phyloP scores from a whole-genome alignment of 1,140 invertebrate genomes.

The Chionoecetes opilio region DNA sequence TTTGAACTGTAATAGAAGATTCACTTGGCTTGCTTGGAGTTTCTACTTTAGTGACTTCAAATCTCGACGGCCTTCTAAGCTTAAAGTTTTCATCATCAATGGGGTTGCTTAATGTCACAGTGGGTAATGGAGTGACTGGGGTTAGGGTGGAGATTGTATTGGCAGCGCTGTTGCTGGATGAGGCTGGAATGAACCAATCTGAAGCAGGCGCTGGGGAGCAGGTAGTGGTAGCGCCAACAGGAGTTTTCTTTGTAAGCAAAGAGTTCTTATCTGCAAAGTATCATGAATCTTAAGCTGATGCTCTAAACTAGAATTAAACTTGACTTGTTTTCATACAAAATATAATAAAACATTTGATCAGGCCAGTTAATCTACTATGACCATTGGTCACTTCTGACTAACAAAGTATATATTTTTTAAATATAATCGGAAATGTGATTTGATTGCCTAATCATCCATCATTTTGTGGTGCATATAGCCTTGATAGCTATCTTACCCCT shows the following conservation, averaged over 20 bases:
- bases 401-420: too few species aligned
- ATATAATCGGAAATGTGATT: too few species aligned
- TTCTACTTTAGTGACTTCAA: slow-evolving; percentile 76
- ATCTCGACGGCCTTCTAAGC: slow-evolving; percentile 73
- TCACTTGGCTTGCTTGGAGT: slow-evolving; percentile 59
- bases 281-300: neutral
- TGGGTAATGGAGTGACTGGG: neutral
- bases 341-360: too few species aligned
- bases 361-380: too few species aligned
- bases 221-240: neutral
- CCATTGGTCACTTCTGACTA: too few species aligned
- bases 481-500: too few species aligned
- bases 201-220: neutral
- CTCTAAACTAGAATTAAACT: too few species aligned
- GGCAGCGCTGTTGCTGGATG: slow-evolving; percentile 12
- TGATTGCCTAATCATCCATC: too few species aligned
- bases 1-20: slow-evolving; percentile 71
- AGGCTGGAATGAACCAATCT: neutral
- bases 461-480: too few species aligned
- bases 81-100: slow-evolving; percentile 14
- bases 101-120: neutral
- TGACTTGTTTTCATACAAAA: too few species aligned
- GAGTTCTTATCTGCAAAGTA: slow-evolving; percentile 24
- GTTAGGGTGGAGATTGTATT: slow-evolving; percentile 12
- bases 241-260: neutral